Conservation (phyloP, 2,113 vertebrate species). For the Xenopus borealis region DNA sequence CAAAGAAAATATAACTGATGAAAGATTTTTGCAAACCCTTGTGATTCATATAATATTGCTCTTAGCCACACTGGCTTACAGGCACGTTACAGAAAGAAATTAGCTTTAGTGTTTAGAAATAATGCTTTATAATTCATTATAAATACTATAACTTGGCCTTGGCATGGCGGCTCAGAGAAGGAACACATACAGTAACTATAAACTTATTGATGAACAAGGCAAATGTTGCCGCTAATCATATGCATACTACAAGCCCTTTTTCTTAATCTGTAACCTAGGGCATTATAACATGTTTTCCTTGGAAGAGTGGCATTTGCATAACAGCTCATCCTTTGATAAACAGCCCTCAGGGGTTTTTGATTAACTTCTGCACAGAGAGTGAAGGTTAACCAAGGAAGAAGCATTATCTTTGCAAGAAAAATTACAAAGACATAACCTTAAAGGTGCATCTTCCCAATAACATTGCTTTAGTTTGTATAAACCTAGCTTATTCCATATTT, state of each 20-base stretch:
- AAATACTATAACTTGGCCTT: not conserved
- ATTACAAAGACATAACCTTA: too few relatives aligned
- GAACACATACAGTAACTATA: too few relatives aligned
- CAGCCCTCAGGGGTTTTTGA: not conserved
- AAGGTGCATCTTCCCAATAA: too few relatives aligned
- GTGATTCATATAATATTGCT: constrained; percentile 52
- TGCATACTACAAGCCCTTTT: too few relatives aligned
- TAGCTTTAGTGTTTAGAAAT: constrained; percentile 29
- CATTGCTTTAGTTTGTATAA: too few relatives aligned
- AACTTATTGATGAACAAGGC: too few relatives aligned
- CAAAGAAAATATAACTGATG: constrained; percentile 36
- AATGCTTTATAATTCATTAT: too few relatives aligned
- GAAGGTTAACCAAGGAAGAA: not conserved
- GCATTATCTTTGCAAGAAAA: not conserved
- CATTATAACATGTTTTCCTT: not conserved
- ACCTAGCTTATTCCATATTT: too few relatives aligned
- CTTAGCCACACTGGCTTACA: constrained; percentile 42
- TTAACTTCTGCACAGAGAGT: too few relatives aligned
- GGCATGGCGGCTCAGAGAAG: too few relatives aligned
- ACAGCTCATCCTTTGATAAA: not conserved
- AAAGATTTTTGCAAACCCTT: constrained; percentile 57
- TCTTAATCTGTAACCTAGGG: too few relatives aligned
- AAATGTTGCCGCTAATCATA: too few relatives aligned
- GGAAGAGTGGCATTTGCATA: not conserved
- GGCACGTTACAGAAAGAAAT: constrained; percentile 41